Conservation (phyloP, 2,113 vertebrate genomes). For the Hyaena hyaena region DNA sequence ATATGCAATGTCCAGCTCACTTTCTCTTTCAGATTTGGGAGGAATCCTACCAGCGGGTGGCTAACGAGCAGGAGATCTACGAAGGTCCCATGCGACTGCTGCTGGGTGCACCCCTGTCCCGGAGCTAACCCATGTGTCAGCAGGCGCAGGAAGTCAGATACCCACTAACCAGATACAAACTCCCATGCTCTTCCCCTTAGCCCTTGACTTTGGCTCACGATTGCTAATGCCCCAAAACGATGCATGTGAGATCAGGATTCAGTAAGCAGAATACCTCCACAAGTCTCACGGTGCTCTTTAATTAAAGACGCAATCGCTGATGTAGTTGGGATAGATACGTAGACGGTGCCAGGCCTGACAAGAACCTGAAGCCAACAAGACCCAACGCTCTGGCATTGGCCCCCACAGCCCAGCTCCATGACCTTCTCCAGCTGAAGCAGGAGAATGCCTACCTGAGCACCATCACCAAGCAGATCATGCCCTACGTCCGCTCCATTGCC, state of each 20-base stretch:
- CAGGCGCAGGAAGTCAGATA: neutral
- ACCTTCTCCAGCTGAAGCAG: conserved; percentile 94
- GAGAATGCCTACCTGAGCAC: conserved; percentile 94
- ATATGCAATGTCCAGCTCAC: accelerated
- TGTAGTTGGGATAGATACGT: neutral
- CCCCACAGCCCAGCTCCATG: conserved; percentile 93
- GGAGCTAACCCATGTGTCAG: neutral
- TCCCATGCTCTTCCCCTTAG: neutral
- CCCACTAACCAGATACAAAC: neutral
- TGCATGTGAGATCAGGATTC: neutral
- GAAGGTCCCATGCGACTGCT: conserved; percentile 87
- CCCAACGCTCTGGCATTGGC: neutral
- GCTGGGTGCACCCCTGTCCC: neutral
- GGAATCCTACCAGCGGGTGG: conserved; percentile 93
- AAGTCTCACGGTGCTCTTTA: neutral
- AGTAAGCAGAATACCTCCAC: neutral
- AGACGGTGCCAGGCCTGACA: neutral
- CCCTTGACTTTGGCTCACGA: neutral
- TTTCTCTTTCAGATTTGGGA: conserved; percentile 91
- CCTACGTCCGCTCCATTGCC: conserved; percentile 94
- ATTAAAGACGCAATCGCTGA: neutral
- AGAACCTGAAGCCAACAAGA: neutral
- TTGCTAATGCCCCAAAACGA: neutral
- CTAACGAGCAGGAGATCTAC: conserved; percentile 95
- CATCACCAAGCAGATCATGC: conserved; percentile 94